Evolutionary conservation across 2,888 invertebrate genomes (phyloP), one percentile per base, ranked within the genome.

Genomic region (Metacarcinus magister): DNA sequence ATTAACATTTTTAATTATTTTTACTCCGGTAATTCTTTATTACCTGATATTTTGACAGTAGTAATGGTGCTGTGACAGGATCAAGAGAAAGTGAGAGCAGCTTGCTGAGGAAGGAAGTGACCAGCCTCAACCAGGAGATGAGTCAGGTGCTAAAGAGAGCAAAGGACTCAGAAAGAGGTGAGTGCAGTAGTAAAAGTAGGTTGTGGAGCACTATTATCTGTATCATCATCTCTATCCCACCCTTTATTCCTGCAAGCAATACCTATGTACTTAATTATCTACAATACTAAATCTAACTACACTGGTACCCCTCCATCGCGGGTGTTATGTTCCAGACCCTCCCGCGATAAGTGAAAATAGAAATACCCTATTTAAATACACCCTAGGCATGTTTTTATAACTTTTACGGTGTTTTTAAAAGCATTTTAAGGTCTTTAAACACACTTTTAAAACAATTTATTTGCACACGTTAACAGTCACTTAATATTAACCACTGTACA

Each of bases 111-210:
- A 98, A 97, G 97, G 98, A 98, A 97, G 97, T 98, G 23, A 97
- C 98, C 82, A 98, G 98, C 92, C 97, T 98, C 2, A 98, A 98
- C 97, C 98, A 98, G 97, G 98, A 98, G 97, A 97, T 98, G 97
- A 97, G 98, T 4, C 97, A 98, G 93, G 97, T 98, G 10, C 97
- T 98, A 39, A 97, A 97, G 96, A 97, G 98, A 96, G 97, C 98
- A 16, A 98, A 98, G 97, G 97, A 97, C 92, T 97, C 98, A 82
- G 98, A 98, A 97, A 97, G 97, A 97, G 98, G 98, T 98, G 95
- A 92, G 96, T 96, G n/a, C 43, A 43, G 5, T 39, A 32, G n/a
- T 19, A 39, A 13, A 92, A 5, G 16, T 23, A 32, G 10, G 32
- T 28, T 87, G 16, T 32, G 4, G 10, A 87, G 10, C 32, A 32